Percentiles rank a stretch among this genome's conserved stretches.
These are phyloP conservation scores for Whitmania pigra DNA, from an alignment of 1,140 invertebrate genomes.

Conservation along the genomic window DNA sequence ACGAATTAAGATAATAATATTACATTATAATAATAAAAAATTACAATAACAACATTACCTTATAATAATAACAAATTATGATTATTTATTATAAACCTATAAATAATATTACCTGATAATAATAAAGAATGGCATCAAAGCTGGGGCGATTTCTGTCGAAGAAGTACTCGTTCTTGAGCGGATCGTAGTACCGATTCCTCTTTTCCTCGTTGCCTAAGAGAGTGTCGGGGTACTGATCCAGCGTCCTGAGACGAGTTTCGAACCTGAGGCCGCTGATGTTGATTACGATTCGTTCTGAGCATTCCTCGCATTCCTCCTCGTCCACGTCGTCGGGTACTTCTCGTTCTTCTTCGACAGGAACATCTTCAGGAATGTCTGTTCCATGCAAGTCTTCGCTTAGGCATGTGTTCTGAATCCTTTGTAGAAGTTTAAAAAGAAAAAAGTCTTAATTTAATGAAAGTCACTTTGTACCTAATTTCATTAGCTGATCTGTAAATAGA, in stretches of 20 bases:
- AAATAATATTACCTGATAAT: constrained; percentile 62
- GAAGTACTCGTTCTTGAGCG: constrained; percentile 93
- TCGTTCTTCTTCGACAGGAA: neutral
- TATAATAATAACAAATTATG: neutral
- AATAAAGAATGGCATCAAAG: constrained; percentile 78
- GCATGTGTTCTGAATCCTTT: too few relatives aligned
- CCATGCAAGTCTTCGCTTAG: neutral
- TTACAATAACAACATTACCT: too few relatives aligned
- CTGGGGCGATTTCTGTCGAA: constrained; percentile 96
- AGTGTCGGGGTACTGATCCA: constrained; percentile 62
- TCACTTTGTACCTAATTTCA: too few relatives aligned
- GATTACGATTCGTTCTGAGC: constrained; percentile 63
- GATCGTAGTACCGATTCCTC: constrained; percentile 74
- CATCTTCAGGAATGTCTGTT: neutral
- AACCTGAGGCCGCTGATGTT: constrained; percentile 94
- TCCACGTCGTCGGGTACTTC: neutral
- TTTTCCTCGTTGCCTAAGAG: constrained; percentile 84
- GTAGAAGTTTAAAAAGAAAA: too few relatives aligned
- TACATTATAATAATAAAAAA: neutral
- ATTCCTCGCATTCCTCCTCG: neutral
- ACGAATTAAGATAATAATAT: too few relatives aligned
- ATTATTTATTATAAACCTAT: too few relatives aligned
- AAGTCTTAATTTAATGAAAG: too few relatives aligned
- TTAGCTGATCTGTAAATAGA: too few relatives aligned
- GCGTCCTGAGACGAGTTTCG: constrained; percentile 89